A percentile compares a stretch with the other conserved stretches of the same genome.
These are phyloP conservation scores for Neopipo cinnamomea DNA, from an alignment of 2,113 vertebrate genomes.

Conservation along the genomic window DNA sequence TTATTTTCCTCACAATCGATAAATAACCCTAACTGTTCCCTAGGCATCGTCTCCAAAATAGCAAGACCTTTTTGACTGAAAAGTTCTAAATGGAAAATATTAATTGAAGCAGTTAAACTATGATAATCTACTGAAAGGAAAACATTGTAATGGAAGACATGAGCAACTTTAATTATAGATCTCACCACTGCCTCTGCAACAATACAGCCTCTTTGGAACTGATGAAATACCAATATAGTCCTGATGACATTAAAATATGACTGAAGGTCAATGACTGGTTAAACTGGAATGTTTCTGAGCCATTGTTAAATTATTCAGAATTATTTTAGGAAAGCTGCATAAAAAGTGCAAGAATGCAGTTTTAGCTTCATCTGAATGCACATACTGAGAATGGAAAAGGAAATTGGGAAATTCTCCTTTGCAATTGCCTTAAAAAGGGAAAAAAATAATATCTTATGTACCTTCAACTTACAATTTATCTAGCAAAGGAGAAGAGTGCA, in stretches of 20 bases:
- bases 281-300: slow-evolving; percentile 53
- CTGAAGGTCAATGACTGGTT: slow-evolving; percentile 46
- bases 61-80: not conserved
- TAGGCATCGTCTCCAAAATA: not conserved
- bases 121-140: not conserved
- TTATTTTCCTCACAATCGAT: not conserved
- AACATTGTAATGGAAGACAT: not conserved
- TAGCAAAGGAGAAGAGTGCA: not conserved
- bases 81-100: slow-evolving; percentile 1
- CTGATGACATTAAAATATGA: not conserved
- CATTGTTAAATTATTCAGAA: slow-evolving; percentile 57
- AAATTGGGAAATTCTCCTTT: slow-evolving; percentile 35
- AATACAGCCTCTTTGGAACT: not conserved
- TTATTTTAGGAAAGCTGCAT: slow-evolving; percentile 60
- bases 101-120: not conserved
- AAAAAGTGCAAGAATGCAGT: slow-evolving; percentile 55
- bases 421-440: not conserved
- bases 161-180: not conserved
- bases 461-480: not conserved
- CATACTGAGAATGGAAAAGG: slow-evolving; percentile 37
- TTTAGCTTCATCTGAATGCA: slow-evolving; percentile 64
- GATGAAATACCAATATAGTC: not conserved
- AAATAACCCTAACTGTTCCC: not conserved
- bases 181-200: not conserved
- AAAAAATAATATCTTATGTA: not conserved